These are phyloP conservation scores for Schrankia costaestrigalis DNA, from an alignment of 2,888 invertebrate species.

Conservation along the genomic window DNA sequence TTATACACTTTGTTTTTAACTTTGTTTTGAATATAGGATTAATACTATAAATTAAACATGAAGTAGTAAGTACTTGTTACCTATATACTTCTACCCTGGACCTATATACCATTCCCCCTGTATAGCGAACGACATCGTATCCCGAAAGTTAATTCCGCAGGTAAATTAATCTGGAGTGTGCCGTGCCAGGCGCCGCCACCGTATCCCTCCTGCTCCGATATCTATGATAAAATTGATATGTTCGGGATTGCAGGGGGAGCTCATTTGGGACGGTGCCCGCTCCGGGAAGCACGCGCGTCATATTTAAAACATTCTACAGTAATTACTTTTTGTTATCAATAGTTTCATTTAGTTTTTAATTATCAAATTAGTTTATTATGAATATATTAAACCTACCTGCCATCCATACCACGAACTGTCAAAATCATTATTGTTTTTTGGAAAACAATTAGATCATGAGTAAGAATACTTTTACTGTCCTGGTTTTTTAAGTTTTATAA, in stretches of 20 bases:
- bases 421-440: conserved; percentile 51
- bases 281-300: conserved; percentile 27
- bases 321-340: conserved; percentile 18
- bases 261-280: conserved; percentile 39
- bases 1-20: background rate
- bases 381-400: conserved; percentile 61
- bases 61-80: conserved; percentile 1
- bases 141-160: conserved; percentile 34
- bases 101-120: conserved; percentile 16
- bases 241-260: conserved; percentile 51
- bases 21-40: too few species aligned
- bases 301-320: conserved; percentile 12
- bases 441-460: conserved; percentile 18
- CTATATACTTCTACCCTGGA: conserved; percentile 1
- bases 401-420: conserved; percentile 71
- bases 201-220: conserved; percentile 50
- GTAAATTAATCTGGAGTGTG: conserved; percentile 38
- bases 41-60: background rate
- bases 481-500: conserved; percentile 20
- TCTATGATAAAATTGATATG: conserved; percentile 62
- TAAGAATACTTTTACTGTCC: conserved; percentile 13
- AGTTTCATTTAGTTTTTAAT: conserved; percentile 18
- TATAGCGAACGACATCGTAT: conserved; percentile 16
- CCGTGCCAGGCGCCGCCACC: conserved; percentile 64
- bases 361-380: conserved; percentile 26